Base-by-base conservation (phyloP, 2,113 vertebrate genomes). In the Grammatotria lemairii region DNA sequence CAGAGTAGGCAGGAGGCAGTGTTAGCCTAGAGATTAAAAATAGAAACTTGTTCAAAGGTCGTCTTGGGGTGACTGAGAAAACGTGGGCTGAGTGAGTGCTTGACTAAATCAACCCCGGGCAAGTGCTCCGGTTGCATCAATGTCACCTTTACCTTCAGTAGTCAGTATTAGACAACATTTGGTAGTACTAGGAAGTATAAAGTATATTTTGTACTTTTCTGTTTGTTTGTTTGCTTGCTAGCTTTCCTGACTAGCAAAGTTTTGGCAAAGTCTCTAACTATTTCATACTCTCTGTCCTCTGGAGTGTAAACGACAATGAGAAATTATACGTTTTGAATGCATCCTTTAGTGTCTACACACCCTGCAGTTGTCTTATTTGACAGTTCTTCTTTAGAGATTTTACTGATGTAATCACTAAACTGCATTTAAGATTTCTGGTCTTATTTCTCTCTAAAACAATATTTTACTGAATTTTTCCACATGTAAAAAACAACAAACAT, bases 11-110 rank as follows among this genome's bases (percentile, higher is more conserved):
- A 85, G 75, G 19, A 57, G 38, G 45, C 55, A 13, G 35, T 85
- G 57, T 80, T 81, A 35, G 40, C 47, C 5, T 17, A 13, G 17
- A 65, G 79, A 49, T 88, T 58, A 53, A 47, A 51, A 60, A 73
- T 7, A 85, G 45, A 82, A 80, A 23, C 57, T 42, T 73, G 14
- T 51, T 63, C 75, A 86, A 78, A 63, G 45, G 80, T 83, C 45
- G 7, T n/a, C 4, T 60, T 65, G 8, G 53, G 49, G 49, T 79
- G 49, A 42, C 26, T 35, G 12, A 60, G 65, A 75, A 83, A 82
- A 68, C 21, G 26, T 84, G 49, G 42, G 21, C 11, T 35, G 63
- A 80, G 35, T 55, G 45, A 51, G 28, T 21, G 26, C 21, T 57
- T 47, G 33, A 33, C 33, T 33, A 33, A 33, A 8, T 8, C 33